Base-by-base conservation (phyloP, 2,113 vertebrate species). In the Dromiciops gliroides region DNA sequence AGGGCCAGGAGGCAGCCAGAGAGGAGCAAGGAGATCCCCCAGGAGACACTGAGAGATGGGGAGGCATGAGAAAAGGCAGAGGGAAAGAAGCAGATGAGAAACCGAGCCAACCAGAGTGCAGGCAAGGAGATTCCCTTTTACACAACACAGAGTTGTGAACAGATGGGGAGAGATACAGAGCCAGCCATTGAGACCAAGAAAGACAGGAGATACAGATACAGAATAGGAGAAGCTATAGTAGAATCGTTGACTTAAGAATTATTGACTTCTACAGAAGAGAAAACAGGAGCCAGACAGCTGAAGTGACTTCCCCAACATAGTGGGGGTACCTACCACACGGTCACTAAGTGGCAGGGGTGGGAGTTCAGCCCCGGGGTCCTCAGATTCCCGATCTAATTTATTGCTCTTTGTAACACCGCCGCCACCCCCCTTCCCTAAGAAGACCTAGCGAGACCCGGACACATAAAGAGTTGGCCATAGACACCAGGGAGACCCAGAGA, bases 131-230 rank as follows among this genome's bases (percentile, higher is more conserved):
- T 67, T 67, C 60, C 60, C 60, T 67, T n/a, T 67, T 67, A 67
- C 53, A 51, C 48, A 91, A 24, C 28, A 51, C 50, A 51, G 50
- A 91, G 50, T 52, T 44, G n/a, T 44, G 53, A 44, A 91, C 48
- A 91, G 91, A 91, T 25, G 53, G 25, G 53, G 51, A 91, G 91
- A 91, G 49, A 44, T 51, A 75, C 88, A 75, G 75, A 56, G 88
- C 88, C 91, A 96, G 53, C 37, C 67, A 51, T 90, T 92, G 90
- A 60, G n/a, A 53, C n/a, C 48, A 48, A 92, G 88, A 92, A 48
- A 92, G 60, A 91, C 31, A 16, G 26, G 26, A 56, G 53, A 56
- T 26, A 56, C 11, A 16, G 11, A 67, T 37, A 67, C 31, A 12
- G 60, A 31, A 67, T 16, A n/a, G 37, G 31, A 67, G 60, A 67